Conservation (phyloP, 2,797 vertebrate genomes). For the Helostoma temminkii region DNA sequence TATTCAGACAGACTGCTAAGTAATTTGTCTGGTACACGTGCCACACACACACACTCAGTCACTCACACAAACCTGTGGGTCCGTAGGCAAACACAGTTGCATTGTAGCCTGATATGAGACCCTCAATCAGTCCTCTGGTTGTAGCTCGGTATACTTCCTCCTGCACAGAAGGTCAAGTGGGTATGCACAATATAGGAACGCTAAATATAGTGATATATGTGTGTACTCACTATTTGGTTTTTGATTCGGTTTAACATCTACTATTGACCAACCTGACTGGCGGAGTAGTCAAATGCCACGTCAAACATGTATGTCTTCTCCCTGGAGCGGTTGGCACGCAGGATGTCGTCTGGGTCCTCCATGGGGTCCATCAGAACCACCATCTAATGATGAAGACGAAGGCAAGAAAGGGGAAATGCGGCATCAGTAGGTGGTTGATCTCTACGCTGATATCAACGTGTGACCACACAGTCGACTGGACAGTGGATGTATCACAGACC, state of each 20-base stretch:
- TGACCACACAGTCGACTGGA: slow-evolving; percentile 11
- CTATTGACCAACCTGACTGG: slow-evolving; percentile 84
- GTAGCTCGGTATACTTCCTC: slow-evolving; percentile 93
- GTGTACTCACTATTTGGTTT: neutral
- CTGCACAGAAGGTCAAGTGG: slow-evolving; percentile 67
- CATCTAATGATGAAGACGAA: slow-evolving; percentile 80
- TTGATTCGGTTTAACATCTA: neutral
- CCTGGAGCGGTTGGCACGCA: slow-evolving; percentile 89
- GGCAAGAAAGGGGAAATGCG: neutral
- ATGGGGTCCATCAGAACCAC: slow-evolving; percentile 94
- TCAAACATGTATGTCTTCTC: slow-evolving; percentile 95
- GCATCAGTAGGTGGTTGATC: neutral
- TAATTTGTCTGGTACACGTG: slow-evolving; percentile 2
- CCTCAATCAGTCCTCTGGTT: slow-evolving; percentile 90
- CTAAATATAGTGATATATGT: neutral
- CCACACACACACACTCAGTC: slow-evolving; percentile 43
- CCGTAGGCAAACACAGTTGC: slow-evolving; percentile 95
- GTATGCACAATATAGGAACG: neutral
- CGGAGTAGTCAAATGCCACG: slow-evolving; percentile 90
- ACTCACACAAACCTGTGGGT: slow-evolving; percentile 88
- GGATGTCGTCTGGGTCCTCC: slow-evolving; percentile 90
- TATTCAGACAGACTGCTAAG: neutral
- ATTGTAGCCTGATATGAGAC: slow-evolving; percentile 93
- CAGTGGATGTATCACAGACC: neutral
- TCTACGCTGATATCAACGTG: neutral